Evolutionary conservation across 2,888 invertebrate genomes (phyloP).

Genomic region (Isotomurus palustris): DNA sequence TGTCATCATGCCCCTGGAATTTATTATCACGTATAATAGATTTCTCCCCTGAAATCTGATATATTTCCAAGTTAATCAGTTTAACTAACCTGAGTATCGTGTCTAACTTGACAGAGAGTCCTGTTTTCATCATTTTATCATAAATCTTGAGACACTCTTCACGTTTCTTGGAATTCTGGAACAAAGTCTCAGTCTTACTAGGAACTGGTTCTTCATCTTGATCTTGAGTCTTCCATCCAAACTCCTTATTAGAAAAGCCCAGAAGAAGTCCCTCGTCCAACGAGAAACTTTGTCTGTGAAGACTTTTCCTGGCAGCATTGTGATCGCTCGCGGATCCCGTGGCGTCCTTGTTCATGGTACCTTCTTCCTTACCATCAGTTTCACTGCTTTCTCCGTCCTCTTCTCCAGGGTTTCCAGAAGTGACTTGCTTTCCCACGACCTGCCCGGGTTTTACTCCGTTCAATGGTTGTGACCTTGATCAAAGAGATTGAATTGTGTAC

Average conservation of each 20-base stretch:
- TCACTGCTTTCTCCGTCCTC: neutral
- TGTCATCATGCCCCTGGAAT: constrained; percentile 42
- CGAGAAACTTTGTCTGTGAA: constrained; percentile 30
- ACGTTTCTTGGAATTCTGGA: constrained; percentile 38
- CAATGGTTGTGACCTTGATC: neutral
- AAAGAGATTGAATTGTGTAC: constrained; percentile 1
- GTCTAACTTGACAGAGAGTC: constrained; percentile 40
- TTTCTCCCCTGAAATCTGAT: neutral
- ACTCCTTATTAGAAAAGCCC: constrained; percentile 25
- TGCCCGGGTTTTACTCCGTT: constrained; percentile 2
- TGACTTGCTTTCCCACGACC: neutral
- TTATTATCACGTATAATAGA: neutral
- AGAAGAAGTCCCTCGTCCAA: constrained; percentile 34
- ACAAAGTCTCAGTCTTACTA: constrained; percentile 19
- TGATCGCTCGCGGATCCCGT: too few relatives aligned
- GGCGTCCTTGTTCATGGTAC: neutral
- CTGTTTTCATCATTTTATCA: constrained; percentile 43
- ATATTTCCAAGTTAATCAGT: neutral
- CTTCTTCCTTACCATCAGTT: neutral
- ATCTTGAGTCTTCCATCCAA: constrained; percentile 13
- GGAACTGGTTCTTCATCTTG: constrained; percentile 9
- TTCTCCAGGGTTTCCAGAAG: neutral
- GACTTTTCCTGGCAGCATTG: constrained; percentile 12
- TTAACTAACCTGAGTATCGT: constrained; percentile 42
- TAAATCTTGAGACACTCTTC: constrained; percentile 44